Base-by-base conservation (phyloP, 2,113 vertebrate species). In the Bungarus multicinctus region DNA sequence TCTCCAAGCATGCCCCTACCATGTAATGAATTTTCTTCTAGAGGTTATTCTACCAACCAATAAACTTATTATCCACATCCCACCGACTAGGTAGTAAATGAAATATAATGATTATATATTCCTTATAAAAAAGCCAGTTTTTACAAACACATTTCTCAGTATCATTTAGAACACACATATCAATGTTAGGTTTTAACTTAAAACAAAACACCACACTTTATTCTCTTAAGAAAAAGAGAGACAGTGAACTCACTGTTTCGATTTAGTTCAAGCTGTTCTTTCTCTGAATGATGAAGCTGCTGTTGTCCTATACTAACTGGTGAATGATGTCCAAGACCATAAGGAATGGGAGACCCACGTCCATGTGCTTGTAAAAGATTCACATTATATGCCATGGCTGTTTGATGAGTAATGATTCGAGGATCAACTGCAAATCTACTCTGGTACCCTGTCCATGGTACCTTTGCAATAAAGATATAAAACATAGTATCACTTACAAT, bases 311-410 rank as follows among this genome's bases (percentile, higher is more conserved):
- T 96, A 95, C 98, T 98, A 74, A 99, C 98, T 25, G 99, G 98
- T 10, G 99, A 99, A 22, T 99, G 98, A 95, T 99, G 99, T 90
- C 98, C 97, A 89, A 99, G 98, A 30, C 98, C 98, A 18, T 99
- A 99, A 3, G 99, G 98, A 89, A 99, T 98, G 30, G 99, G 99
- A 3, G 99, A 99, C 27, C 98, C 98, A 88, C 99, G 98, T 93
- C 98, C 99, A 43, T 99, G 98, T 5, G 99, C 97, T 95, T 99
- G 99, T 91, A 99, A 97, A 92, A 99, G 97, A 97, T 99, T 99
- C 96, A 99, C 98, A 95, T 99, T 99, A 97, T 99, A 99, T 88
- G 99, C 99, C 99, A 99, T 98, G n/a, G 99, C 98, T 95, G 99
- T 99, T 94, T 98, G 99, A 91, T 99, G 99, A 93, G 98, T 99